phyloP scores from a whole-genome alignment of 2,888 invertebrate species.

The Oscheius onirici region DNA sequence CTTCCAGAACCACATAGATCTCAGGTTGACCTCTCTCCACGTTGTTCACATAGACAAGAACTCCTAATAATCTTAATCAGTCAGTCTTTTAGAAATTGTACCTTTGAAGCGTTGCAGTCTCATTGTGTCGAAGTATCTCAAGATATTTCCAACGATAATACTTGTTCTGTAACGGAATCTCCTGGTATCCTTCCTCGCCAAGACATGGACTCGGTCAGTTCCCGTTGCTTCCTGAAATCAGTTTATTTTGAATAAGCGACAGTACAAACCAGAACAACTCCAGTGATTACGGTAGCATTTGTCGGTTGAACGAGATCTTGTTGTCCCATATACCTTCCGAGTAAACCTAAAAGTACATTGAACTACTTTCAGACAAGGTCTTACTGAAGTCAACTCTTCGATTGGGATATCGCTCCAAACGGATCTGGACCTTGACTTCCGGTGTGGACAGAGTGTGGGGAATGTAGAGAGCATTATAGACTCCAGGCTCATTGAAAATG shows the following conservation, averaged over 20 bases:
- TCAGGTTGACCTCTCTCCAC: conserved; percentile 70
- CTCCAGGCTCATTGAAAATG: conserved; percentile 93
- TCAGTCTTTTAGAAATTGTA: not conserved
- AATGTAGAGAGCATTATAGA: conserved; percentile 82
- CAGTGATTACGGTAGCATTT: conserved; percentile 69
- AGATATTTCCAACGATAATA: conserved; percentile 68
- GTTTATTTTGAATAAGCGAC: no score
- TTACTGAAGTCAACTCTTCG: conserved; percentile 68
- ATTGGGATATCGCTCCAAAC: conserved; percentile 69
- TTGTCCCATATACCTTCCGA: conserved; percentile 65
- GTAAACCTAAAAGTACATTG: conserved; percentile 53
- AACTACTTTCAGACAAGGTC: conserved; percentile 11
- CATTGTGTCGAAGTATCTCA: conserved; percentile 71
- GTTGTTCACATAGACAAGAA: conserved; percentile 70
- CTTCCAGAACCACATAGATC: conserved; percentile 69
- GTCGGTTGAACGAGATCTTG: conserved; percentile 69
- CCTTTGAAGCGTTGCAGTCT: conserved; percentile 68
- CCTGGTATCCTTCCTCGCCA: conserved; percentile 59
- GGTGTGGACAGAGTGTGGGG: conserved; percentile 62
- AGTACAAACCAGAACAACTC: conserved; percentile 54
- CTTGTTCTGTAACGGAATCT: conserved; percentile 62
- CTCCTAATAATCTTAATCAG: conserved; percentile 42
- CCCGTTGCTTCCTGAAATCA: conserved; percentile 59
- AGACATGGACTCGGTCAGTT: conserved; percentile 61
- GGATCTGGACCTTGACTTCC: conserved; percentile 68